Evolutionary conservation across 92 coral and sea anemone genomes (phyloP).

Genomic region (Montipora capitata): DNA sequence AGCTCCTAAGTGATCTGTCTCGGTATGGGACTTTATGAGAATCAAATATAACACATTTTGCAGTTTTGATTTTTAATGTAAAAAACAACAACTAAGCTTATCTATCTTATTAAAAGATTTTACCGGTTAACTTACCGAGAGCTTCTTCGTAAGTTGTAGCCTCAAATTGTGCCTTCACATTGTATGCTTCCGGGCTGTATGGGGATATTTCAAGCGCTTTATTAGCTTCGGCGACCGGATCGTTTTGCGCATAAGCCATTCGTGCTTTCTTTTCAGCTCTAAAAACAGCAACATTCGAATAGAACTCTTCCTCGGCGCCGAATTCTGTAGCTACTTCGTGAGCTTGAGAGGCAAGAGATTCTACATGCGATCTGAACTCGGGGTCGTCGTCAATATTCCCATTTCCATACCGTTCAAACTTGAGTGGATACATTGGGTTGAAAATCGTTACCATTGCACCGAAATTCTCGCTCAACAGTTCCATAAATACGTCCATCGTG

Average conservation of each 20-base stretch:
- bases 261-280: slow-evolving; percentile 79
- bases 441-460: slow-evolving; percentile 68
- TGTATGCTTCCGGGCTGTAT: slow-evolving; percentile 81
- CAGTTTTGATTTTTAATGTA: too few species aligned
- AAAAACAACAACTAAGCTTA: too few species aligned
- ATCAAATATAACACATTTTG: too few species aligned
- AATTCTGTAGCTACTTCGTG: slow-evolving; percentile 70
- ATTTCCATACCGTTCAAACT: slow-evolving; percentile 83
- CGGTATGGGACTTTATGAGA: too few species aligned
- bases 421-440: slow-evolving; percentile 82
- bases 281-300: slow-evolving; percentile 55
- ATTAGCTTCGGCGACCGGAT: slow-evolving; percentile 74
- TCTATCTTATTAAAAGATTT: too few species aligned
- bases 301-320: slow-evolving; percentile 42
- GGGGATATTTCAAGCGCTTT: slow-evolving; percentile 77
- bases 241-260: slow-evolving; percentile 61
- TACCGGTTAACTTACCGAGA: slow-evolving; percentile 59
- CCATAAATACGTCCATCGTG: slow-evolving; percentile 57
- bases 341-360: slow-evolving; percentile 22
- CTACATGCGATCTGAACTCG: slow-evolving; percentile 68
- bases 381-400: slow-evolving; percentile 66
- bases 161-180: slow-evolving; percentile 77
- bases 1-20: too few species aligned
- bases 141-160: slow-evolving; percentile 81
- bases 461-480: slow-evolving; percentile 64